phyloP scores from a whole-genome alignment of 2,797 vertebrate species.

The Protosalanx chinensis region DNA sequence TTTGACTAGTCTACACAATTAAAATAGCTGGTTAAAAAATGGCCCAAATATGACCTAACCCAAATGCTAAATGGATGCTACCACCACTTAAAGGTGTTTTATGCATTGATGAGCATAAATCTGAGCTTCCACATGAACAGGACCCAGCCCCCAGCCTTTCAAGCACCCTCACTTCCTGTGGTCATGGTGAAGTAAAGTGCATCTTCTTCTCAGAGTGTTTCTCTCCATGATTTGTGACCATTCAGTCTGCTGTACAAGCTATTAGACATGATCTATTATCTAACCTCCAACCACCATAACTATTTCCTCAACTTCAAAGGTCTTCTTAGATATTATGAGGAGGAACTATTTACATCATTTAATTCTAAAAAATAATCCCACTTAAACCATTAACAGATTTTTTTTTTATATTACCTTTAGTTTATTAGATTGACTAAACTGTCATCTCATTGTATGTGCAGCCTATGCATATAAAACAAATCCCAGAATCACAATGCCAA shows the following conservation, averaged over 20 bases:
- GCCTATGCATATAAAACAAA: neutral
- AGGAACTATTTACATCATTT: slow-evolving; percentile 4
- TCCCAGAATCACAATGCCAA: neutral
- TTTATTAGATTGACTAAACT: neutral
- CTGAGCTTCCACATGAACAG: no score
- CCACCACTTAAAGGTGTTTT: no score
- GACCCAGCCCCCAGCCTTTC: no score
- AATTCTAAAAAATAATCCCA: neutral
- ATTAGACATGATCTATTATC: slow-evolving; percentile 45
- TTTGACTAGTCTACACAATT: no score
- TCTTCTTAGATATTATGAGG: slow-evolving; percentile 29
- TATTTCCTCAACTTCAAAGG: slow-evolving; percentile 26
- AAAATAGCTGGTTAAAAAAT: no score
- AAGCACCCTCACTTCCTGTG: neutral
- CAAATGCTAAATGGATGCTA: no score
- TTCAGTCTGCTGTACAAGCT: slow-evolving; percentile 41
- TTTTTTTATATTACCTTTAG: neutral
- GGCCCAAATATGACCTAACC: no score
- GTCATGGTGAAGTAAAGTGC: slow-evolving; percentile 28
- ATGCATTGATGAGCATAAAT: no score
- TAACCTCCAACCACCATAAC: slow-evolving; percentile 31
- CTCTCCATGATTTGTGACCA: slow-evolving; percentile 33
- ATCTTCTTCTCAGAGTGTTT: slow-evolving; percentile 29
- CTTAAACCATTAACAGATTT: neutral
- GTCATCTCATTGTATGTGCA: neutral